Percentiles rank a stretch among this genome's conserved stretches.
Evolutionary conservation across 2,888 invertebrate genomes (phyloP).

Genomic region (Antheraea assamensis): DNA sequence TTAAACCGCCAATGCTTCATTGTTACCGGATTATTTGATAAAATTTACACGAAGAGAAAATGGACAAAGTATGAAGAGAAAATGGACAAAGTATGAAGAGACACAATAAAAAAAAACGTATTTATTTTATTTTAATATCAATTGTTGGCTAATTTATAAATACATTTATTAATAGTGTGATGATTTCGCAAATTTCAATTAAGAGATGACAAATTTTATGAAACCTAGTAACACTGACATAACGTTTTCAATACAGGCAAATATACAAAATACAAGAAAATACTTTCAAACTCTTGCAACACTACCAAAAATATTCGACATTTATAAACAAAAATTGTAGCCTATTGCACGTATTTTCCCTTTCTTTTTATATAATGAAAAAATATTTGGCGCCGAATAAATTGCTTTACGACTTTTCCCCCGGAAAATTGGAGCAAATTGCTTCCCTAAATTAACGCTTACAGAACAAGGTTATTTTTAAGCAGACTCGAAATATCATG

Average conservation of each 20-base stretch:
- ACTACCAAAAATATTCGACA: background rate
- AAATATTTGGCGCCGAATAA: conserved; percentile 13
- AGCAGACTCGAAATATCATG: background rate
- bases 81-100: background rate
- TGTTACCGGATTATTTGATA: background rate
- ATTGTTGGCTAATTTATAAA: background rate
- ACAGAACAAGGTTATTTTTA: conserved; percentile 18
- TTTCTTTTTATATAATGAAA: conserved; percentile 11
- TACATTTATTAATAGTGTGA: background rate
- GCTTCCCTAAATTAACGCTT: conserved; percentile 4
- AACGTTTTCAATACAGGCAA: background rate
- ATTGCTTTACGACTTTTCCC: background rate
- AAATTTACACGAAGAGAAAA: background rate
- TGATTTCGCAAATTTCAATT: background rate
- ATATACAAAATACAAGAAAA: background rate
- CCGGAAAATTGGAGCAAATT: conserved; percentile 11
- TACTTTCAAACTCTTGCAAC: background rate
- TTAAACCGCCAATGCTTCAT: no score
- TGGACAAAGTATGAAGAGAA: background rate
- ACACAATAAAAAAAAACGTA: background rate
- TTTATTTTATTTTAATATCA: background rate
- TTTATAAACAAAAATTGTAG: background rate
- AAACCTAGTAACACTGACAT: background rate
- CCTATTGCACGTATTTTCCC: background rate
- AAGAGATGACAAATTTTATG: background rate